phyloP scores from a whole-genome alignment of 2,113 vertebrate species.

The Hypomesus transpacificus region DNA sequence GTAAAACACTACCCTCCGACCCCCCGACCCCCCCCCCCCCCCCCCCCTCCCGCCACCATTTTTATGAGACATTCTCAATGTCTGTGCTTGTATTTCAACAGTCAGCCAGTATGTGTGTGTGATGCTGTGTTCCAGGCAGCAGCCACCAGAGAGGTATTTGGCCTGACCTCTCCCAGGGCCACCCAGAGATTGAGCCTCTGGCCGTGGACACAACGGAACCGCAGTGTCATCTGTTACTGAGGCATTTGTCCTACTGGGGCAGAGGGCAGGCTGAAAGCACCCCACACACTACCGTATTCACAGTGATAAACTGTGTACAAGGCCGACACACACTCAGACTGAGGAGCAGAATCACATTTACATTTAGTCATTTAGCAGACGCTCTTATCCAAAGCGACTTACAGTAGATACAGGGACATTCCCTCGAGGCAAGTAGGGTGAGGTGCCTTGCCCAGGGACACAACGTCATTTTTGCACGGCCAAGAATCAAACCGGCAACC shows the following conservation, averaged over 20 bases:
- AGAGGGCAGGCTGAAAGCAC: conserved; percentile 28
- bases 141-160: conserved; percentile 28
- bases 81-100: neutral
- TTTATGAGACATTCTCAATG: too few species aligned
- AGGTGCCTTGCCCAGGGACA: too few species aligned
- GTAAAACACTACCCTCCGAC: too few species aligned
- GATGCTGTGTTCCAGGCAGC: neutral
- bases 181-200: neutral
- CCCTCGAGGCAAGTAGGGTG: too few species aligned
- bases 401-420: too few species aligned
- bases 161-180: neutral
- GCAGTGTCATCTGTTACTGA: conserved; percentile 61
- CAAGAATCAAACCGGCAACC: too few species aligned
- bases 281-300: neutral
- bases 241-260: conserved; percentile 51
- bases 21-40: neutral
- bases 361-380: too few species aligned
- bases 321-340: too few species aligned
- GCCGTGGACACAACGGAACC: conserved; percentile 54
- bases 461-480: too few species aligned
- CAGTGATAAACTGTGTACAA: neutral
- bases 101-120: neutral
- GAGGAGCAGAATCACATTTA: too few species aligned
- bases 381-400: too few species aligned
- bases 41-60: too few species aligned